These are phyloP conservation scores for Heterotilapia buettikoferi DNA, from an alignment of 2,113 vertebrate genomes.

Conservation along the genomic window DNA sequence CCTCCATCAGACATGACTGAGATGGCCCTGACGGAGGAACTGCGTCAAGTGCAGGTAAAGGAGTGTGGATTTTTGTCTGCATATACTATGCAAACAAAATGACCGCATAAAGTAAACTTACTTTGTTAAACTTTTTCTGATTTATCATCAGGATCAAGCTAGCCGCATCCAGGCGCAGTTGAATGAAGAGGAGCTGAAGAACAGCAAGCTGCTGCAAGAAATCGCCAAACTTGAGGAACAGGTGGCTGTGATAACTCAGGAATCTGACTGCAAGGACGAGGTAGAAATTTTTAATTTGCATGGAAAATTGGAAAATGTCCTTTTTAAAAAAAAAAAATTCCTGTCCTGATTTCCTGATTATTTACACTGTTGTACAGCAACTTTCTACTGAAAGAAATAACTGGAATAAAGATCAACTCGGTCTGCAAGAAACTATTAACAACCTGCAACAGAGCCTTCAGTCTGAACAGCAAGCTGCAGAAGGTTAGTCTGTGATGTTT, in stretches of 20 bases:
- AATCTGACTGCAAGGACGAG: constrained; percentile 50
- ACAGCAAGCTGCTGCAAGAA: constrained; percentile 82
- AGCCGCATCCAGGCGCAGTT: constrained; percentile 77
- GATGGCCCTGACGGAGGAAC: constrained; percentile 86
- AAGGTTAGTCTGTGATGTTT: constrained; percentile 60
- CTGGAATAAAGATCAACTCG: constrained; percentile 73
- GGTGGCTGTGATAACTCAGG: constrained; percentile 75
- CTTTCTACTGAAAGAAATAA: constrained; percentile 78
- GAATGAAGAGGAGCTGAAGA: constrained; percentile 84
- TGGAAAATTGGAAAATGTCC: not conserved
- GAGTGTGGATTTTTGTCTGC: not conserved
- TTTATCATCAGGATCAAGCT: constrained; percentile 78
- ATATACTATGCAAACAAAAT: not conserved
- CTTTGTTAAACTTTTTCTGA: not conserved
- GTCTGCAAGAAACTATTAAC: constrained; percentile 66
- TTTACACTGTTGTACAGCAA: constrained; percentile 61
- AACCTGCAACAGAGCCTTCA: constrained; percentile 75
- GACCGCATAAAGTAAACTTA: not conserved
- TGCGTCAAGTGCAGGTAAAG: constrained; percentile 81
- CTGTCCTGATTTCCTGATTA: not conserved
- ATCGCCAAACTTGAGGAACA: constrained; percentile 86
- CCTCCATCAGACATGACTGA: constrained; percentile 83
- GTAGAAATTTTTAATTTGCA: constrained; percentile 16
- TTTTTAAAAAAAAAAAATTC: accelerated
- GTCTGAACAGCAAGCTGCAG: constrained; percentile 64